A percentile compares a stretch with the other conserved stretches of the same genome.
These are phyloP conservation scores for Cettia cetti DNA, from an alignment of 2,113 vertebrate genomes.

Conservation along the genomic window DNA sequence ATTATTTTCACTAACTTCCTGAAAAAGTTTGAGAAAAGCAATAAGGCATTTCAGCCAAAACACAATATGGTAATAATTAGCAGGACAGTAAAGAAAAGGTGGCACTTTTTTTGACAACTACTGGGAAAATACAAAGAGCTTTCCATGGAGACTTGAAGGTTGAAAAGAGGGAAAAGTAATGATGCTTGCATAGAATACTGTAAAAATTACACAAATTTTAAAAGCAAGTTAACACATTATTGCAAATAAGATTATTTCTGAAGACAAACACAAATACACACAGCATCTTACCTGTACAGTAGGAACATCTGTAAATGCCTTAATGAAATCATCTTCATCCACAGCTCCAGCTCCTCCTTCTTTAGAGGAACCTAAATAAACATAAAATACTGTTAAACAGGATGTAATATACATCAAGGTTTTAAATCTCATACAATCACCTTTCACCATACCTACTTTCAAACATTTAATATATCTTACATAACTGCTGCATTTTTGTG, in stretches of 20 bases:
- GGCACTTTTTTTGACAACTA: background rate
- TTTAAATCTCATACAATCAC: background rate
- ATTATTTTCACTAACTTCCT: background rate
- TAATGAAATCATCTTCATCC: conserved; percentile 95
- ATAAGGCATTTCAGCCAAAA: background rate
- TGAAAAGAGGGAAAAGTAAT: background rate
- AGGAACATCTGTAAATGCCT: conserved; percentile 93
- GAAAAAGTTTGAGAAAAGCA: background rate
- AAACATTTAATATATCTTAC: background rate
- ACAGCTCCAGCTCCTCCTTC: conserved; percentile 87
- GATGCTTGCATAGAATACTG: background rate
- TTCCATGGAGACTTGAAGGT: background rate
- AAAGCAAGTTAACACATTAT: background rate
- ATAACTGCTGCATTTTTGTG: background rate
- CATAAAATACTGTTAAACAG: background rate
- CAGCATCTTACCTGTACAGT: conserved; percentile 82
- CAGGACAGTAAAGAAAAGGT: background rate
- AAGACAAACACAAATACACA: background rate
- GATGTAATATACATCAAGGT: background rate
- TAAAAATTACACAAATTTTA: background rate
- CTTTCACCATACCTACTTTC: background rate
- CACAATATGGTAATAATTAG: background rate
- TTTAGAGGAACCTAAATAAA: conserved; percentile 81
- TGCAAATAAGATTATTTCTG: background rate
- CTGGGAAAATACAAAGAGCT: background rate